Conservation (phyloP, 2,797 vertebrate genomes). For the Pteropus rufus region DNA sequence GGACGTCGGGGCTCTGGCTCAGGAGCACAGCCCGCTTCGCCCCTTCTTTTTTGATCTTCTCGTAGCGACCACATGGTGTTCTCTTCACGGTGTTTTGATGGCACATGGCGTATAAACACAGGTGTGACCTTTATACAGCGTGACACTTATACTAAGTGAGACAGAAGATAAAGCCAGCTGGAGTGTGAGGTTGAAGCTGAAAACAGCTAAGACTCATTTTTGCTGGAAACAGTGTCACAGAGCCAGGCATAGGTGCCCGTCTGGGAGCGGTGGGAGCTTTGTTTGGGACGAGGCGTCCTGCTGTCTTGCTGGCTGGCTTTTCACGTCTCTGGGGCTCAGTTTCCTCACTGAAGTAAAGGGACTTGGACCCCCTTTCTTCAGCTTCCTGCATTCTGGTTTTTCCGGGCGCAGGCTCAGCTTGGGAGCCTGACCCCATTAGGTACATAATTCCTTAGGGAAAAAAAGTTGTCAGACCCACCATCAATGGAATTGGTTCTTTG, state of each 20-base stretch:
- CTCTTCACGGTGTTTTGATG: slow-evolving; percentile 44
- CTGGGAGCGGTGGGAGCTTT: too few relatives aligned
- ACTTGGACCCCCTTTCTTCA: neutral
- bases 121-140: slow-evolving; percentile 48
- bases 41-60: slow-evolving; percentile 5
- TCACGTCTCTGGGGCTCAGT: neutral
- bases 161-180: slow-evolving; percentile 59
- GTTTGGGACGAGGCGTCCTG: neutral
- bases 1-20: neutral
- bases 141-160: neutral
- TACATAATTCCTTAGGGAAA: slow-evolving; percentile 14
- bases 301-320: neutral
- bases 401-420: neutral
- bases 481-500: slow-evolving; percentile 53
- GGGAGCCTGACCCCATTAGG: neutral
- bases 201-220: neutral
- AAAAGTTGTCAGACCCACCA: neutral
- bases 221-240: neutral
- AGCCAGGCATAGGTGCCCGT: neutral
- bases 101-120: slow-evolving; percentile 49
- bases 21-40: slow-evolving; percentile 30
- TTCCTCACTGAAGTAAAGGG: neutral
- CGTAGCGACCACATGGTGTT: slow-evolving; percentile 31
- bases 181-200: slow-evolving; percentile 51
- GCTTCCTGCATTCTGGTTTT: neutral